Conservation (phyloP, 2,888 invertebrate genomes). For the Campopleginae sp. region DNA sequence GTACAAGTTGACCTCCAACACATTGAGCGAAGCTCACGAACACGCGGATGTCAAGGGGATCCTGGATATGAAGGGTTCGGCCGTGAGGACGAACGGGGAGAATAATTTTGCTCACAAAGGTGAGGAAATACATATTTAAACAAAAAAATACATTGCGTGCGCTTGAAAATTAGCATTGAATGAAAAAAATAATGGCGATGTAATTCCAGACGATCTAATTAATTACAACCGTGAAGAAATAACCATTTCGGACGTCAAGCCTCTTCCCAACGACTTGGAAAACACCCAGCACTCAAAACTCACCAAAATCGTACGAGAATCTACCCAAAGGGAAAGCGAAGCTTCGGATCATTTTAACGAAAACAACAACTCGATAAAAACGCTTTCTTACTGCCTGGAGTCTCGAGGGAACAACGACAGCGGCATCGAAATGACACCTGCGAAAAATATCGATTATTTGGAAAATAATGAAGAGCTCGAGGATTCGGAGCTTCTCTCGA, state of each 20-base stretch:
- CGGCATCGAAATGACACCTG: slow-evolving; percentile 76
- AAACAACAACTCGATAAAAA: slow-evolving; percentile 64
- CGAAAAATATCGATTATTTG: slow-evolving; percentile 68
- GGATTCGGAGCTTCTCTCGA: slow-evolving; percentile 81
- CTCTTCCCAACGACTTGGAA: slow-evolving; percentile 35
- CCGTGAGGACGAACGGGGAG: slow-evolving; percentile 51
- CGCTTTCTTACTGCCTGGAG: slow-evolving; percentile 60
- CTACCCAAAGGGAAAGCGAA: slow-evolving; percentile 59
- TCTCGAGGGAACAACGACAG: slow-evolving; percentile 74
- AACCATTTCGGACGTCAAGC: slow-evolving; percentile 52
- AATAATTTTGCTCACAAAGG: slow-evolving; percentile 67
- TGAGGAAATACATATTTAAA: neutral
- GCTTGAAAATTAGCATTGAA: neutral
- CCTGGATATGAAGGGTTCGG: slow-evolving; percentile 64
- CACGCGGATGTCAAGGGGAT: slow-evolving; percentile 75
- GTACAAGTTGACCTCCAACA: slow-evolving; percentile 85
- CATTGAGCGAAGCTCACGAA: slow-evolving; percentile 81
- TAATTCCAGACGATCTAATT: slow-evolving; percentile 43
- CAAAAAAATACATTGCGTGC: neutral
- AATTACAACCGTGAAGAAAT: slow-evolving; percentile 64
- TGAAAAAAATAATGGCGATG: neutral
- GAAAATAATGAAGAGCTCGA: slow-evolving; percentile 72
- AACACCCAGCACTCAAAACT: slow-evolving; percentile 62
- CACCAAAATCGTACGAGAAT: slow-evolving; percentile 66
- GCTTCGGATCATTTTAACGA: slow-evolving; percentile 57